phyloP scores from a whole-genome alignment of 2,888 invertebrate genomes.

The Horisme vitalbata region DNA sequence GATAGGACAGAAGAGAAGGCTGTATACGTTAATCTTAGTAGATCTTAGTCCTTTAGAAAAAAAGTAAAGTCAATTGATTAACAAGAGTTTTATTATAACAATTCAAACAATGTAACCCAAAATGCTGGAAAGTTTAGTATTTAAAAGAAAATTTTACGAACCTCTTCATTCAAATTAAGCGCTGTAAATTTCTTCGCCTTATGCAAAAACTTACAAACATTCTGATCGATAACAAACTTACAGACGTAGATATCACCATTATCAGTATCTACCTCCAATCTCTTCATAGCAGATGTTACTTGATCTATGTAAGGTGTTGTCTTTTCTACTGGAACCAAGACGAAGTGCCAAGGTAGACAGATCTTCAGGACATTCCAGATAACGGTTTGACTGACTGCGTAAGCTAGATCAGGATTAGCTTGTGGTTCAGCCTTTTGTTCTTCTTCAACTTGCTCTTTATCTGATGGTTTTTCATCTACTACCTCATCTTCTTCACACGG shows the following conservation, averaged over 20 bases:
- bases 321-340: constrained; percentile 53
- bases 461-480: constrained; percentile 47
- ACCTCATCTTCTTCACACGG: constrained; percentile 58
- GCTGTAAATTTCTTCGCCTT: constrained; percentile 66
- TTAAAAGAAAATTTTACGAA: constrained; percentile 45
- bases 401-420: constrained; percentile 55
- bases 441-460: constrained; percentile 52
- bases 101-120: constrained; percentile 2
- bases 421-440: constrained; percentile 49
- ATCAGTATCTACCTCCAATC: constrained; percentile 60
- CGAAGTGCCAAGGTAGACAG: constrained; percentile 72
- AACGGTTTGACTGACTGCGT: constrained; percentile 60
- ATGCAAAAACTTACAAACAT: constrained; percentile 60
- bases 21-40: too few species aligned
- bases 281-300: constrained; percentile 50
- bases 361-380: constrained; percentile 69
- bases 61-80: background rate
- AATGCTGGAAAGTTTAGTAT: background rate
- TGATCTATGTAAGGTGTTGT: constrained; percentile 54
- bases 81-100: constrained; percentile 11
- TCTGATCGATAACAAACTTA: constrained; percentile 60
- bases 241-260: constrained; percentile 66
- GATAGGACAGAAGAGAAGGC: too few species aligned
- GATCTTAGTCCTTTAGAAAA: too few species aligned
- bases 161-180: constrained; percentile 54